Base-by-base conservation (phyloP, 1,140 invertebrate species). In the Drosophila nigromelanica region DNA sequence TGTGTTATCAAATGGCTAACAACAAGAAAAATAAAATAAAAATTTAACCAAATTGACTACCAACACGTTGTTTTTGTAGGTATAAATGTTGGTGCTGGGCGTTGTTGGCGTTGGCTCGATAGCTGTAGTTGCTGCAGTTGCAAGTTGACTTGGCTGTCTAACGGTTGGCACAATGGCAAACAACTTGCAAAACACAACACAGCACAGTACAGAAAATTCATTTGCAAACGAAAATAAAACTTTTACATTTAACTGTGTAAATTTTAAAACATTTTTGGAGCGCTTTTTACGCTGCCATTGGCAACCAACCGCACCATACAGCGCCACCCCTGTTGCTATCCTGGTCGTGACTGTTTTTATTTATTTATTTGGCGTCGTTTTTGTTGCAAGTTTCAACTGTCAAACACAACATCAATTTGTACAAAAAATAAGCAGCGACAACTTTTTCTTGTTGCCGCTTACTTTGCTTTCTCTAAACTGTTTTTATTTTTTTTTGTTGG, bases 341-440 rank as follows among this genome's bases (percentile, higher is more conserved):
- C 52, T 66, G 45, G 51, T 15, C 60, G 43, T 61, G 48, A 37
- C 60, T 78, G 58, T 63, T 64, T 76, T 78, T 79, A 87, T 81
- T 86, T 89, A 78, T 89, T 86, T 89, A 87, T 90, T 87, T 73
- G 69, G 58, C 63, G 50, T 86, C 63, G 82, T 86, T 87, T 90
- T 89, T 90, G 76, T 86, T 80, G 82, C 76, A 90, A 87, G 82
- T 90, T 90, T 90, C 68, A 90, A 90, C 87, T 90, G 87, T 90
- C 87, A 90, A 90, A 90, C 87, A 90, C 87, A 90, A 90, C 87
- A 90, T 90, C 87, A 90, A 90, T 90, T 90, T 90, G 87, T 82
- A 80, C 68, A 80, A 89, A 89, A 89, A 89, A 89, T 89, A 86
- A 87, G 78, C 83, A 86, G 73, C 64, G 60, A 66, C 39, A 89